These are phyloP conservation scores for Hiodon tergisus DNA, from an alignment of 2,113 vertebrate genomes.

Conservation along the genomic window DNA sequence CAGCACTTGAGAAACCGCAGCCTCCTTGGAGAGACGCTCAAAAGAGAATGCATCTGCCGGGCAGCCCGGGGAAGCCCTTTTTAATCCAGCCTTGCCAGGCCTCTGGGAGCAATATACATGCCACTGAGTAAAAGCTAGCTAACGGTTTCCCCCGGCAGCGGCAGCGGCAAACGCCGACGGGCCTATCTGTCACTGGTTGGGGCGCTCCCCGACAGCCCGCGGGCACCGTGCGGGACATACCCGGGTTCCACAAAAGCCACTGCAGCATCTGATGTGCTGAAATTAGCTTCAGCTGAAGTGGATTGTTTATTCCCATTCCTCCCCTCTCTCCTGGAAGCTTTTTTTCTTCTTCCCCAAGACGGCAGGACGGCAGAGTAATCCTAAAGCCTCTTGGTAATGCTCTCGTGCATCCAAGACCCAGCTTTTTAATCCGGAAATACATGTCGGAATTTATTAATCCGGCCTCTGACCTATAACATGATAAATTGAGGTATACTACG, in stretches of 20 bases:
- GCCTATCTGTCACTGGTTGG: no score
- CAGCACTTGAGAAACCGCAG: slow-evolving; percentile 71
- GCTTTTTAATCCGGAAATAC: slow-evolving; percentile 57
- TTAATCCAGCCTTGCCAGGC: slow-evolving; percentile 32
- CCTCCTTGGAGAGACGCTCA: slow-evolving; percentile 45
- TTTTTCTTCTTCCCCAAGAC: slow-evolving; percentile 43
- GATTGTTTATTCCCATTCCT: slow-evolving; percentile 1
- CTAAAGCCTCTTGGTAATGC: slow-evolving; percentile 61
- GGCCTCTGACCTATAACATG: slow-evolving; percentile 45
- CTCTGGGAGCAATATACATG: slow-evolving; percentile 28
- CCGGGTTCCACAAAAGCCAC: not conserved
- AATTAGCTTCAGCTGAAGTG: not conserved
- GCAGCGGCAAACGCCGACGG: not conserved
- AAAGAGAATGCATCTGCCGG: slow-evolving; percentile 54
- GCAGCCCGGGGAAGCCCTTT: slow-evolving; percentile 24
- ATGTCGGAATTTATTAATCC: slow-evolving; percentile 60
- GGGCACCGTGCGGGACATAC: not conserved
- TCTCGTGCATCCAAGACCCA: slow-evolving; percentile 58
- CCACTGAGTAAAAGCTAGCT: slow-evolving; percentile 33
- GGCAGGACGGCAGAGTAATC: slow-evolving; percentile 62
- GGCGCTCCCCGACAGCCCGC: not conserved
- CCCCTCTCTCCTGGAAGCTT: not conserved
- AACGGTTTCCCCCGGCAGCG: slow-evolving; percentile 9
- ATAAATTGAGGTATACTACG: slow-evolving; percentile 49
- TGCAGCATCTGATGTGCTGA: not conserved